Base-by-base conservation (phyloP, 64 coral and sea anemone species). In the Montipora foliosa region DNA sequence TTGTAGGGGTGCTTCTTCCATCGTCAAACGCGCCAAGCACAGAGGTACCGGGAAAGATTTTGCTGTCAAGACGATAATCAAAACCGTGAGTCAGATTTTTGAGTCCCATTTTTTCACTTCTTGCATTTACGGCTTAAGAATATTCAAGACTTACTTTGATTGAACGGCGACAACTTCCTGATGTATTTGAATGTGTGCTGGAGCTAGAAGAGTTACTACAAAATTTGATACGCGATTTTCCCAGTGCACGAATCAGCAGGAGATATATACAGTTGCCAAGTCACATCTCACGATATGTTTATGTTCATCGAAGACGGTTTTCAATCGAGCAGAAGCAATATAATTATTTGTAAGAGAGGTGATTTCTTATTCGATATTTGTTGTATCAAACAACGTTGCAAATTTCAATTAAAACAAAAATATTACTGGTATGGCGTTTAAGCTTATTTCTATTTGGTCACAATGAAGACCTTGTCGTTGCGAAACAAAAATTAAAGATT, bases 1-100 rank as follows among this genome's bases (percentile, higher is more conserved):
- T 89, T 91, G 70, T 67, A 99, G 98, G 88, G 98, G 98, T 51
- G 98, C 98, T 66, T 94, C 98, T 13, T 96, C 98, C 10, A 85
- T 99, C 1, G 98, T 99, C 1, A 99, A 90, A 78, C 29, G 81
- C 10, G 96, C 91, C 13, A 74, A 60, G 69, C 95, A 99, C 76
- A 94, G 92, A 87, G 98, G 92, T 24, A 99, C 92, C 4, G 79
- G 88, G 46, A 89, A 94, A 50, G 90, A 96, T 74, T 99, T 87
- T 89, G 98, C 98, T 22, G 93, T 96, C 44, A 99, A 99, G 74
- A 95, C 94, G 71, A 94, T 99, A 76, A 99, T 94, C 70, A 99
- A 96, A 87, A 95, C 88, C 67, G 98, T 96, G 90, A 92, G 95
- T 96, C 53, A 74, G 80, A 24, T 44, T 4, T 5, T 1, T 44